phyloP scores from a whole-genome alignment of 2,113 vertebrate species.

The Orientallactaga bullata region DNA sequence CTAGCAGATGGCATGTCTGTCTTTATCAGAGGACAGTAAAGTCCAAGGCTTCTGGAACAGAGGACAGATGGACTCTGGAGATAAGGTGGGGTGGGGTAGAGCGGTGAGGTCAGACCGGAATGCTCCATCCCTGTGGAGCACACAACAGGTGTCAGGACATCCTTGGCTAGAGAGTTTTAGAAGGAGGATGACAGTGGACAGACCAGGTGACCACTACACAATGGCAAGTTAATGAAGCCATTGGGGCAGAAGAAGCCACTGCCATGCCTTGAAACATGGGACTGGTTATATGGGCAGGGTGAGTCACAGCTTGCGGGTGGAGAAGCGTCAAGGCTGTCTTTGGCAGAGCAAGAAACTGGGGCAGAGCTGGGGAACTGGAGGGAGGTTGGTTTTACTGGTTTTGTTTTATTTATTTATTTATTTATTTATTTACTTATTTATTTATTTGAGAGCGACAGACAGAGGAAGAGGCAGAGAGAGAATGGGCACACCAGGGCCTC shows the following conservation, averaged over 20 bases:
- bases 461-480: no score
- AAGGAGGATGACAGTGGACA: background rate
- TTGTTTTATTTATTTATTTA: background rate
- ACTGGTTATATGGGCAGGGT: background rate
- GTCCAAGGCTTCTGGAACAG: background rate
- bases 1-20: background rate
- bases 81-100: background rate
- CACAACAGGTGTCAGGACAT: rapidly evolving
- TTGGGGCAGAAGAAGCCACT: background rate
- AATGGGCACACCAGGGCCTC: no score
- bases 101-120: background rate
- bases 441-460: no score
- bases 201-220: background rate
- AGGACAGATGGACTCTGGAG: background rate
- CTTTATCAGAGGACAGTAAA: background rate
- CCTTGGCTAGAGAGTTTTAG: background rate
- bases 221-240: background rate
- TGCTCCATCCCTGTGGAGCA: rapidly evolving
- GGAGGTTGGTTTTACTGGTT: background rate
- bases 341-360: background rate
- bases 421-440: no score
- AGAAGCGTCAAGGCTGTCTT: background rate
- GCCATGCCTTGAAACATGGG: background rate
- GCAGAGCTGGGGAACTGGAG: background rate
- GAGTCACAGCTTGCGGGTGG: conserved; percentile 21